Conservation (phyloP, 1,140 invertebrate species). For the Eriocheir sinensis region DNA sequence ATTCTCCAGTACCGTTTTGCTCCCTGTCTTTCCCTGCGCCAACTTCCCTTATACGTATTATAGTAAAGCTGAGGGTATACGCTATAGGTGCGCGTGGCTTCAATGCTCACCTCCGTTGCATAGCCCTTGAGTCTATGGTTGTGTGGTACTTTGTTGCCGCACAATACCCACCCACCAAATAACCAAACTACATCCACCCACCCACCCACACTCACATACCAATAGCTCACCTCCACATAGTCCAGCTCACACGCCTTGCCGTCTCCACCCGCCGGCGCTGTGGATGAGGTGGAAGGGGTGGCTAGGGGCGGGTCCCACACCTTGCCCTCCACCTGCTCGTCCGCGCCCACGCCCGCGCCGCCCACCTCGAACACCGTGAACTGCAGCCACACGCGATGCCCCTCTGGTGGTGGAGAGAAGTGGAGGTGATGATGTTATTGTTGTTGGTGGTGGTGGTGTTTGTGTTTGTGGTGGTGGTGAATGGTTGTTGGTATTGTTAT, state of each 20-base stretch:
- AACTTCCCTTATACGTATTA: too few species aligned
- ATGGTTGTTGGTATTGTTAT: too few species aligned
- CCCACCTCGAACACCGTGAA: conserved; percentile 71
- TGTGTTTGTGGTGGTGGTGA: background rate
- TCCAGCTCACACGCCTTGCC: background rate
- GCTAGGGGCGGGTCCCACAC: background rate
- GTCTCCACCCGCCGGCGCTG: background rate
- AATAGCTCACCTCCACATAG: background rate
- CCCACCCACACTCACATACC: background rate
- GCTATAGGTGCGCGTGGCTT: too few species aligned
- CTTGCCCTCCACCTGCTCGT: background rate
- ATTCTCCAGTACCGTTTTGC: too few species aligned
- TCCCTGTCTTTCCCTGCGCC: too few species aligned
- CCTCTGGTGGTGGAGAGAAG: conserved; percentile 33
- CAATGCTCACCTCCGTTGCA: too few species aligned
- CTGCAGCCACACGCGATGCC: conserved; percentile 70
- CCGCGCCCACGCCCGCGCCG: background rate
- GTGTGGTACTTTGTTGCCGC: too few species aligned
- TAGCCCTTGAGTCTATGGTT: too few species aligned
- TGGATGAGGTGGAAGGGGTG: background rate
- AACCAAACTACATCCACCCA: background rate
- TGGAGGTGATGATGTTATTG: background rate
- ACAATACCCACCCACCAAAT: too few species aligned
- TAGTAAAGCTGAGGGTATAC: too few species aligned
- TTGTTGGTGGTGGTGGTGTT: background rate